phyloP scores from a whole-genome alignment of 2,113 vertebrate genomes.

The Trogon surrucura region DNA sequence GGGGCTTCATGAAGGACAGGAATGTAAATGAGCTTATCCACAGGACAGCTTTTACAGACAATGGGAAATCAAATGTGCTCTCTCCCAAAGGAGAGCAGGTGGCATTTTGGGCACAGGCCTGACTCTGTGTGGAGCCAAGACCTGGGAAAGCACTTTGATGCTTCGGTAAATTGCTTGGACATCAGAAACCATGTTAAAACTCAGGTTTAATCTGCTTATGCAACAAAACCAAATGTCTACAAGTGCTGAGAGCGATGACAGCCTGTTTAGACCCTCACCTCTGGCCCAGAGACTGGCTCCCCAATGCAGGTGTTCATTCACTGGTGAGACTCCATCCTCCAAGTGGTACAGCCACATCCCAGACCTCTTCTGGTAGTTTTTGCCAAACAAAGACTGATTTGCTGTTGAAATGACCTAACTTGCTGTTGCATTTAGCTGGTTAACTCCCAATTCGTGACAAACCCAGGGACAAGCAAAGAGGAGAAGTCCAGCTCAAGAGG shows the following conservation, averaged over 20 bases:
- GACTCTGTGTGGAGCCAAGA: background rate
- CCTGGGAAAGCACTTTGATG: background rate
- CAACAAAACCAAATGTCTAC: background rate
- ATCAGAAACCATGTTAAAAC: background rate
- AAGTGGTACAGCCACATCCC: background rate
- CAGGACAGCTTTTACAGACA: background rate
- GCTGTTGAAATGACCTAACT: background rate
- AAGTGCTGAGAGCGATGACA: background rate
- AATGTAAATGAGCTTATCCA: background rate
- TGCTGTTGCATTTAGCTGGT: background rate
- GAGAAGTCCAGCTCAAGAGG: background rate
- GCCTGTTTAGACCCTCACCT: background rate
- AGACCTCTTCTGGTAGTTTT: background rate
- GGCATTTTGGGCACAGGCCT: background rate
- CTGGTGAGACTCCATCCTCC: background rate
- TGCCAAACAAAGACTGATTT: background rate
- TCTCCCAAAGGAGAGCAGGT: background rate
- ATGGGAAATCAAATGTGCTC: background rate
- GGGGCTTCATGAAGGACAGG: background rate
- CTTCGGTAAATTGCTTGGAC: background rate
- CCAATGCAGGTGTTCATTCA: accelerated
- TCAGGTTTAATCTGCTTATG: background rate
- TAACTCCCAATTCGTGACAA: background rate
- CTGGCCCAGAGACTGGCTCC: background rate
- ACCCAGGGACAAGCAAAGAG: background rate